Percentiles rank a stretch among this genome's conserved stretches.
These are phyloP conservation scores for Agelas oroides DNA, from an alignment of 37 sponge, comb jelly and placozoan genomes.

Conservation along the genomic window DNA sequence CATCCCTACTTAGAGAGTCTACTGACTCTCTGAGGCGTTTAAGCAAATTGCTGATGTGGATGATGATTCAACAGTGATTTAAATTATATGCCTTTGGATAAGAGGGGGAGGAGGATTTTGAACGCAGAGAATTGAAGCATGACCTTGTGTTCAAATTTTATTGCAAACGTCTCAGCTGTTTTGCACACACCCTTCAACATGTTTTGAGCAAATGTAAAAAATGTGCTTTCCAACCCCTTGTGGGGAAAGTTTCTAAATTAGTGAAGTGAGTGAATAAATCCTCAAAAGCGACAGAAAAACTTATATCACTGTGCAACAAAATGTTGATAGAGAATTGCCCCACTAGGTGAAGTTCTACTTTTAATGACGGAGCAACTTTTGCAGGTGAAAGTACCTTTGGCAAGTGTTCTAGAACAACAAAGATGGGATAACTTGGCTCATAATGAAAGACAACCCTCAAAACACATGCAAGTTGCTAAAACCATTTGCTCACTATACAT, in stretches of 20 bases:
- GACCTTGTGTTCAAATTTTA: neutral
- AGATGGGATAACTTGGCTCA: no score
- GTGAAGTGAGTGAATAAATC: no score
- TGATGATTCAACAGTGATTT: no score
- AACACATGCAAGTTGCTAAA: no score
- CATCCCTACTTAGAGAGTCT: no score
- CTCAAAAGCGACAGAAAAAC: slow-evolving; percentile 29
- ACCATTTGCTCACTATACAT: no score
- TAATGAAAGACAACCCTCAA: no score
- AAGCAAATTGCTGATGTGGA: no score
- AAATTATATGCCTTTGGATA: no score
- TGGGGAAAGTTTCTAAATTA: slow-evolving; percentile 36
- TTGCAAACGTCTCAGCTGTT: slow-evolving; percentile 29
- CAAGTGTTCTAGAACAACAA: slow-evolving; percentile 17
- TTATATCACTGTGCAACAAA: slow-evolving; percentile 10
- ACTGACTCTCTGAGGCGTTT: no score
- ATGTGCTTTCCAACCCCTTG: neutral
- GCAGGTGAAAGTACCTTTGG: slow-evolving; percentile 4
- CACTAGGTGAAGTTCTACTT: slow-evolving; percentile 38
- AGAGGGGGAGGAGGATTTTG: slow-evolving; percentile 3
- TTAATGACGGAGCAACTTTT: slow-evolving; percentile 24
- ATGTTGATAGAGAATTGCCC: slow-evolving; percentile 25
- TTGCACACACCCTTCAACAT: neutral
- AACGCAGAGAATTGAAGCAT: neutral
- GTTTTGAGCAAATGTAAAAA: slow-evolving; percentile 1